phyloP scores from a whole-genome alignment of 2,888 invertebrate species.

The Harmothoe impar region DNA sequence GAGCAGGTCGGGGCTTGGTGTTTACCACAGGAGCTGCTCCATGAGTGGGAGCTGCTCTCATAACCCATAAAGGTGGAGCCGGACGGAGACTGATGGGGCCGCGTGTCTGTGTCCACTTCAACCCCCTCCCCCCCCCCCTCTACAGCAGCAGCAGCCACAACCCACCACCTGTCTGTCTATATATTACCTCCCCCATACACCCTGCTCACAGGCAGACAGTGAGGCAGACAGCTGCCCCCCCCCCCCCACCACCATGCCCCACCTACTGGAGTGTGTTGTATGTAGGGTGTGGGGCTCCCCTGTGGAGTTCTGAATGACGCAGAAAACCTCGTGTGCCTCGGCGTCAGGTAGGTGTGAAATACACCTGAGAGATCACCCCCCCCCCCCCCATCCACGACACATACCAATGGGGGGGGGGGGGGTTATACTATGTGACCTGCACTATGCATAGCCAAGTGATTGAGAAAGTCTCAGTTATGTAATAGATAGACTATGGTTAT shows the following conservation, averaged over 20 bases:
- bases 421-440: no score
- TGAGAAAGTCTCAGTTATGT: no score
- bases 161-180: conserved; percentile 39
- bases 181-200: background rate
- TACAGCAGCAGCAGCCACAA: background rate
- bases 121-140: background rate
- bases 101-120: conserved; percentile 34
- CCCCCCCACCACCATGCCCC: background rate
- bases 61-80: conserved; percentile 21
- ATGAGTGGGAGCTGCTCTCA: background rate
- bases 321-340: no score
- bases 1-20: background rate
- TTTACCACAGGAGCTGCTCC: background rate
- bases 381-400: no score
- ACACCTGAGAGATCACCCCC: no score
- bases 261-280: background rate
- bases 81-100: conserved; percentile 14
- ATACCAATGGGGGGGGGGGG: no score
- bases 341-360: no score
- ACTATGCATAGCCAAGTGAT: no score
- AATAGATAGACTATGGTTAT: no score
- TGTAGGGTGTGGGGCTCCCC: no score
- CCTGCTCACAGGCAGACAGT: background rate
- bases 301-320: no score
- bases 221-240: background rate